These are phyloP conservation scores for Montipora capricornis DNA, from an alignment of 64 coral and sea anemone genomes.

Conservation along the genomic window DNA sequence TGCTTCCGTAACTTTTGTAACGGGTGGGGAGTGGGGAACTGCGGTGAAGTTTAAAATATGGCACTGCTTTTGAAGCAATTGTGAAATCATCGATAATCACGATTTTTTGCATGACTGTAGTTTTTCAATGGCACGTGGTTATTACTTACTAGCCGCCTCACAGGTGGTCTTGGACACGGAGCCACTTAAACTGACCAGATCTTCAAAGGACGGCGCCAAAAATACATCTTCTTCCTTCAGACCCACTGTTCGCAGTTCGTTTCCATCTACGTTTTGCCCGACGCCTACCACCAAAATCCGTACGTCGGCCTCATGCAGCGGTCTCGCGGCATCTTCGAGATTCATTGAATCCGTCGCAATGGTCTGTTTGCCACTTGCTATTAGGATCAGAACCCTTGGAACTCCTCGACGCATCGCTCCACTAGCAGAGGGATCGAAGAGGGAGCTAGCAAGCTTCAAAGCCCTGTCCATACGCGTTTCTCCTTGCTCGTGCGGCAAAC, in stretches of 20 bases:
- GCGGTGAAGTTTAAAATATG: too few relatives aligned
- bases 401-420: constrained; percentile 43
- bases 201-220: constrained; percentile 69
- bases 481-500: constrained; percentile 43
- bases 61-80: too few relatives aligned
- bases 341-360: constrained; percentile 34
- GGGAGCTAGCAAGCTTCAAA: constrained; percentile 62
- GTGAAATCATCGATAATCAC: constrained; percentile 2
- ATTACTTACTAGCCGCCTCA: neutral
- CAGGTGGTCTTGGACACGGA: neutral
- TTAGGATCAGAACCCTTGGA: constrained; percentile 72
- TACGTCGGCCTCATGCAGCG: constrained; percentile 59
- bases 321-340: constrained; percentile 65
- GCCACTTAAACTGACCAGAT: constrained; percentile 40
- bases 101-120: too few relatives aligned
- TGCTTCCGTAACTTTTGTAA: too few relatives aligned
- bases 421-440: constrained; percentile 46
- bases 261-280: constrained; percentile 44
- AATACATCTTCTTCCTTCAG: constrained; percentile 65
- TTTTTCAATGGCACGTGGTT: neutral
- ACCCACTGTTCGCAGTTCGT: constrained; percentile 56
- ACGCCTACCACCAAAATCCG: constrained; percentile 74
- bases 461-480: constrained; percentile 89
- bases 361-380: constrained; percentile 82
- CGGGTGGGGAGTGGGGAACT: too few relatives aligned